Base-by-base conservation (phyloP, 2,888 invertebrate species). In the Stenotaenia linearis region DNA sequence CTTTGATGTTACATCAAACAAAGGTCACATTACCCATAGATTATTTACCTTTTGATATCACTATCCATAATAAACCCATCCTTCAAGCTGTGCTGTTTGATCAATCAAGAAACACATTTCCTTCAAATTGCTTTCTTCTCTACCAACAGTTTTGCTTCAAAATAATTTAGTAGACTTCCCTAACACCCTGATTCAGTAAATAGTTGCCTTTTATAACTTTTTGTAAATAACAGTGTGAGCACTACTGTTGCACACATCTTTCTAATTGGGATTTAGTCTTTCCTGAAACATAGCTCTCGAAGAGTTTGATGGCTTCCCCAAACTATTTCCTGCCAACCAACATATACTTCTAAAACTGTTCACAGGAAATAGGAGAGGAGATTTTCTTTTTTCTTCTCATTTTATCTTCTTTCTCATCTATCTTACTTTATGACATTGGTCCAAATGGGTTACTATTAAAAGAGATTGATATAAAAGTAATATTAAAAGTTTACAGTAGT, bases 281-380 rank as follows among this genome's bases (percentile, higher is more conserved):
- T 69, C 69, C 69, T 69, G 69, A 69, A 69, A 69, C 69, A 69
- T n/a, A 69, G 69, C 69, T 69, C 69, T 69, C 28, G 69, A 69
- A 69, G 69, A 69, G 69, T 69, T 69, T 69, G 69, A 69, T 69
- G 69, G 25, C 69, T 69, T 69, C 69, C 69, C 25, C 25, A 69
- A 28, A 69, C 69, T 69, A 69, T 69, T 69, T 69, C 69, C 69
- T 69, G 69, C 69, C 69, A 69, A 25, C 25, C 15, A 25, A 69
- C 56, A 28, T 69, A 69, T 25, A 69, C 69, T 69, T 69, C 28
- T 25, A 4, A 69, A 69, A 69, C 69, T 69, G 25, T 10, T 69
- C 28, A 69, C 69, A 69, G 69, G 69, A 69, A 69, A 69, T 69
- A 69, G 69, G 69, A 28, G 25, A 69, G 69, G 69, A 28, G 25